Percentiles rank a stretch among this genome's conserved stretches.
Conservation (phyloP, 1,140 invertebrate species). For the Tetragonula clypearis region DNA sequence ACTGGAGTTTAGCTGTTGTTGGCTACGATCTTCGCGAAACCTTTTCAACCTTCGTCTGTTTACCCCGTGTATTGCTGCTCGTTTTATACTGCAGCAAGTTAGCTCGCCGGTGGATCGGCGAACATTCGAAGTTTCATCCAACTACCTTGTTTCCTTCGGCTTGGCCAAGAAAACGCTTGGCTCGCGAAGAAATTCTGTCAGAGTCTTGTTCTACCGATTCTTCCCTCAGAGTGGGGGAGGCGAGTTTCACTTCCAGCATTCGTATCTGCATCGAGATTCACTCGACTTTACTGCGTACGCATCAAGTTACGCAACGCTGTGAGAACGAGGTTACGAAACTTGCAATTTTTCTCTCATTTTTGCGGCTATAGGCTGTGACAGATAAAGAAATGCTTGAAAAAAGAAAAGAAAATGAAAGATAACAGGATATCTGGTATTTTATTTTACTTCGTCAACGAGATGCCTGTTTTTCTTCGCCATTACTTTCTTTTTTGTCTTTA, state of each 20-base stretch:
- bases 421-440: background rate
- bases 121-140: slow-evolving; percentile 1
- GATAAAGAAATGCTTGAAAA: background rate
- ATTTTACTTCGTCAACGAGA: no score
- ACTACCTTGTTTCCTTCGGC: background rate
- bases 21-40: background rate
- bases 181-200: background rate
- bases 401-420: background rate
- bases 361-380: no score
- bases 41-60: background rate
- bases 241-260: background rate
- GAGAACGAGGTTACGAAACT: background rate
- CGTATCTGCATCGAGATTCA: background rate
- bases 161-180: background rate
- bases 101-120: background rate
- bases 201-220: background rate
- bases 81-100: background rate
- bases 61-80: background rate
- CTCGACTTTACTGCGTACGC: background rate
- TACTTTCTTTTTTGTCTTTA: background rate
- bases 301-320: background rate
- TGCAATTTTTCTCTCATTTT: background rate
- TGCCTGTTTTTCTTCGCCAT: background rate
- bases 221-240: background rate
- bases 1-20: background rate